Percentiles rank a stretch among this genome's conserved stretches.
Evolutionary conservation across 1,140 invertebrate species (phyloP).

Genomic region (Cydia strobilella): DNA sequence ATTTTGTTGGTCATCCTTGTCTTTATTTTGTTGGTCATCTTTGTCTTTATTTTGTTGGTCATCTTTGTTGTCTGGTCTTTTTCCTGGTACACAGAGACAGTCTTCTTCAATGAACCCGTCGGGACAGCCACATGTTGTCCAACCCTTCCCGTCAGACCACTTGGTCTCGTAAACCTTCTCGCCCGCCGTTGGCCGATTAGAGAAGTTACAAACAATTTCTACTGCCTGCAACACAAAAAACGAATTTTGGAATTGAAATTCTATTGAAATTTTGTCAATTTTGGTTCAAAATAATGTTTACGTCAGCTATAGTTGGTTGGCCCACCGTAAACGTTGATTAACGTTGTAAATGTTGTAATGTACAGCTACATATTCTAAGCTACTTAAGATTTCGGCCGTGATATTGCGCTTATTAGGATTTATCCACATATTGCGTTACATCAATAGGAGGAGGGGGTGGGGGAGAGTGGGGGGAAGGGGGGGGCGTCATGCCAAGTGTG

Average conservation of each 20-base stretch:
- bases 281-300: too few relatives aligned
- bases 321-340: too few relatives aligned
- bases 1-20: not conserved
- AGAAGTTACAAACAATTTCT: conserved; percentile 64
- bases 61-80: not conserved
- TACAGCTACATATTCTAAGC: too few relatives aligned
- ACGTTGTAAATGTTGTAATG: too few relatives aligned
- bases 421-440: too few relatives aligned
- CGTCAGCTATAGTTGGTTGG: too few relatives aligned
- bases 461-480: too few relatives aligned
- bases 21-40: not conserved
- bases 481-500: too few relatives aligned
- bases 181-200: conserved; percentile 39
- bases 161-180: conserved; percentile 44
- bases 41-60: not conserved
- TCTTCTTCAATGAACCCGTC: conserved; percentile 54
- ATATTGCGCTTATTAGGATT: too few relatives aligned
- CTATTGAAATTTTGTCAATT: not conserved
- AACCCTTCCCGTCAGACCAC: conserved; percentile 37
- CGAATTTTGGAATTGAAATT: not conserved
- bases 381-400: too few relatives aligned
- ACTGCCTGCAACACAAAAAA: conserved; percentile 48
- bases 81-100: conserved; percentile 54
- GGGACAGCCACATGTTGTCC: conserved; percentile 56
- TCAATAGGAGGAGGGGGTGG: too few relatives aligned